phyloP scores from a whole-genome alignment of 2,888 invertebrate genomes.

The Temnothorax unifasciatus region DNA sequence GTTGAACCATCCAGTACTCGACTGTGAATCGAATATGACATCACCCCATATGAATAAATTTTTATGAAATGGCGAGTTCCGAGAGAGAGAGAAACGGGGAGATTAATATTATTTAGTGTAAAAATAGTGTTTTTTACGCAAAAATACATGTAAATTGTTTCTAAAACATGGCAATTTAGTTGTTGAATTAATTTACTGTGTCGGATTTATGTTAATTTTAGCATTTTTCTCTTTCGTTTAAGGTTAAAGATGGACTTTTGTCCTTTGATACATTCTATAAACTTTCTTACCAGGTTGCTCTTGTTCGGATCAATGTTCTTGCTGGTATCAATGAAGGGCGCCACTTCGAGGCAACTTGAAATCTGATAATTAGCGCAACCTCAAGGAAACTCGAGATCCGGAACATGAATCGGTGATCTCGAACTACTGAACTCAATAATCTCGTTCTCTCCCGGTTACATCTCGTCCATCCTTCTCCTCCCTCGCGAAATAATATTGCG shows the following conservation, averaged over 20 bases:
- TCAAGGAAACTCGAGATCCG: constrained; percentile 65
- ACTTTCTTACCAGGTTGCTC: constrained; percentile 7
- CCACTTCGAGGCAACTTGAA: constrained; percentile 47
- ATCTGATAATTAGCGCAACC: constrained; percentile 72
- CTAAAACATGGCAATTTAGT: not conserved
- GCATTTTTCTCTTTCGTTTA: not conserved
- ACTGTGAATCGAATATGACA: constrained; percentile 9
- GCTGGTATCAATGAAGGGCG: constrained; percentile 29
- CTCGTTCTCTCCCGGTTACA: not conserved
- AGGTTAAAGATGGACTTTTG: not conserved
- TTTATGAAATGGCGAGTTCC: not conserved
- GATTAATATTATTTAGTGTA: not conserved
- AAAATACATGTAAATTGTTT: not conserved
- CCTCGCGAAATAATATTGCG: not conserved
- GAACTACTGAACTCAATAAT: constrained; percentile 47
- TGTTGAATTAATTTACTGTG: not conserved
- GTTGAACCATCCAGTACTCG: not conserved
- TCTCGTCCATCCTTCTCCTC: not conserved
- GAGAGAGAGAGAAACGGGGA: not conserved
- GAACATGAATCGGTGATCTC: constrained; percentile 49
- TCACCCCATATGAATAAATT: constrained; percentile 14
- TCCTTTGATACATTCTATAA: not conserved
- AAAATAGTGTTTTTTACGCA: not conserved
- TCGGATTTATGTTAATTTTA: not conserved
- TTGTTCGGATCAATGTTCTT: not conserved